Conservation (phyloP, 2,888 invertebrate species). For the Acanthopleura granulata region DNA sequence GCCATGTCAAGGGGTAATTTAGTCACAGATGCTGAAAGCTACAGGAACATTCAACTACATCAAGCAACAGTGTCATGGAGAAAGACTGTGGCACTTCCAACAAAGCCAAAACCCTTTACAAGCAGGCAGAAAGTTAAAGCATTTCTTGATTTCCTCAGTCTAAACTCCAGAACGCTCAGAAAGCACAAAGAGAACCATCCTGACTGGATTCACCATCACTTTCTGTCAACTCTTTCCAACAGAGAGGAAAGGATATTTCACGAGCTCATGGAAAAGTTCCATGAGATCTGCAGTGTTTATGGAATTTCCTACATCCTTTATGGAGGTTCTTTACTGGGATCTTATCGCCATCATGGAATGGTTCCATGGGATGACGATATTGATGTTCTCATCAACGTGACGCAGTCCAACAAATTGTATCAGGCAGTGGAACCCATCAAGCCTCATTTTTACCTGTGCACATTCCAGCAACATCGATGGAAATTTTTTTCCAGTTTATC, state of each 20-base stretch:
- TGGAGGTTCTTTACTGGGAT: slow-evolving; percentile 38
- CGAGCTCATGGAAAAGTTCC: slow-evolving; percentile 23
- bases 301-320: slow-evolving; percentile 36
- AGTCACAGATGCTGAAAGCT: no score
- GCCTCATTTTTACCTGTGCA: slow-evolving; percentile 27
- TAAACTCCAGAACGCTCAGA: neutral
- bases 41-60: no score
- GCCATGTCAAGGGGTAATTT: no score
- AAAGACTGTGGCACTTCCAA: no score
- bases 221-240: neutral
- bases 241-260: slow-evolving; percentile 18
- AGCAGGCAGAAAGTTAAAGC: no score
- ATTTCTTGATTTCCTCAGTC: neutral
- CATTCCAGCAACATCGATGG: slow-evolving; percentile 27
- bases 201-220: neutral
- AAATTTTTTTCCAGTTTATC: slow-evolving; percentile 33
- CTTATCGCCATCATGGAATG: slow-evolving; percentile 39
- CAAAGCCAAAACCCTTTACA: no score
- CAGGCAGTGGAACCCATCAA: slow-evolving; percentile 18
- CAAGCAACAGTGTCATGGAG: no score
- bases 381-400: slow-evolving; percentile 31
- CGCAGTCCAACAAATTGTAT: slow-evolving; percentile 19
- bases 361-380: slow-evolving; percentile 45
- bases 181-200: neutral
- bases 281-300: slow-evolving; percentile 15